Percentiles rank a stretch among this genome's conserved stretches.
phyloP scores from a whole-genome alignment of 2,888 invertebrate species.

The Acrocyrtus sp. region DNA sequence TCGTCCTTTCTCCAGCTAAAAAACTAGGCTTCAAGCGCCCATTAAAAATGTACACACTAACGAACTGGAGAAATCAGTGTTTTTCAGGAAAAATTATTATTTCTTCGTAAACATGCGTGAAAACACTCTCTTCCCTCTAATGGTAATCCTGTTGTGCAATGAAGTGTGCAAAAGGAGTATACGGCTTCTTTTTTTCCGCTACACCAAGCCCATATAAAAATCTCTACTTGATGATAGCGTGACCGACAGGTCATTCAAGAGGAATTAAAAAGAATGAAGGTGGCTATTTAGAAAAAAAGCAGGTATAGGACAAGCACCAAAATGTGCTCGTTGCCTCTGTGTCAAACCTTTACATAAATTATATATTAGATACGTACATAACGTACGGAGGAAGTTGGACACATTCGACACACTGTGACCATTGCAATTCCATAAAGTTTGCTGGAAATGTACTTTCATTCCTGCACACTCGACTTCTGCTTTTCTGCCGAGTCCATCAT shows the following conservation, averaged over 20 bases:
- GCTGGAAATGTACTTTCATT: background rate
- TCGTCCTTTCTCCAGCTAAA: background rate
- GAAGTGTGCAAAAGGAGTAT: too few relatives aligned
- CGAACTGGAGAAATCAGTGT: background rate
- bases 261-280: conserved; percentile 23
- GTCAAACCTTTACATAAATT: too few relatives aligned
- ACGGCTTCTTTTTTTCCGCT: conserved; percentile 11
- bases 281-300: too few relatives aligned
- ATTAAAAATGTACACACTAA: background rate
- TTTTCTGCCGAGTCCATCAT: background rate
- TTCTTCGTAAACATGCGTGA: conserved; percentile 23
- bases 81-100: conserved; percentile 10
- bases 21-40: background rate
- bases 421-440: too few relatives aligned
- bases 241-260: conserved; percentile 7
- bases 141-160: conserved; percentile 1
- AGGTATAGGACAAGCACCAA: too few relatives aligned
- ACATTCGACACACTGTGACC: too few relatives aligned
- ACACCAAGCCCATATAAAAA: too few relatives aligned
- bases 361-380: too few relatives aligned
- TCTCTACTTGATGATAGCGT: conserved; percentile 6
- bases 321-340: too few relatives aligned
- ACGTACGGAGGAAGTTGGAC: too few relatives aligned
- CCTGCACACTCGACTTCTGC: background rate
- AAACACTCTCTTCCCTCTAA: background rate